Base-by-base conservation (phyloP, 2,888 invertebrate genomes). In the Melinaea marsaeus region DNA sequence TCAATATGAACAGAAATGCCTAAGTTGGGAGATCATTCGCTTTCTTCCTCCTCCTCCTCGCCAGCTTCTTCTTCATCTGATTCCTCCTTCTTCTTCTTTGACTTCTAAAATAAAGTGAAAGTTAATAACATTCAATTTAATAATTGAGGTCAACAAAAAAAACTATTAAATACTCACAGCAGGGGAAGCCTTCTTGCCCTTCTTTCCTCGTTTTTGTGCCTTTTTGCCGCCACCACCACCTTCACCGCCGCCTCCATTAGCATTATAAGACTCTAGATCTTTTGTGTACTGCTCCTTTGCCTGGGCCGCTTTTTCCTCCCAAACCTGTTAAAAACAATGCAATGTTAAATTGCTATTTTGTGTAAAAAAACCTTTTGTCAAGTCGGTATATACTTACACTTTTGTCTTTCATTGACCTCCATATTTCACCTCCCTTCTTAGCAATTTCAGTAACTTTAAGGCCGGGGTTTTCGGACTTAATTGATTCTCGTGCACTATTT, bases 381-480 rank as follows among this genome's bases (percentile, higher is more conserved):
- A 51, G 7, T n/a, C 22, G 32, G 66, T 66, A 58, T 61, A 63
- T 73, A 88, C 93, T 91, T 88, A 96, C 96, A 67, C 95, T 93
- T 91, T 97, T 98, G 78, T 97, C 96, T 77, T 95, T 95, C 81
- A 98, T 90, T 66, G 94, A 94, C 77, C 96, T 95, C 99, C 99
- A 99, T 91, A 97, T 91, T 91, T 99, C 98, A 58, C 99, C 99
- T 64, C 95, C 99, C 79, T 96, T 97, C 88, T 98, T 98, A 54
- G 98, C 95, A 67, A 99, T 94, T 79, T 99, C 99, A 7, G 97
- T 97, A 35, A 99, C 94, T 78, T 95, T 94, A 69, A 98, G 95
- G 68, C 97, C 98, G 37, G 99, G 98, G 91, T 96, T 94, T 59
- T 98, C 96, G 46, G 94, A 91, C 86, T 98, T 99, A 71, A 99